Percentiles rank a stretch among this genome's conserved stretches.
These are phyloP conservation scores for Cairina moschata DNA, from an alignment of 2,113 vertebrate species.

Conservation along the genomic window DNA sequence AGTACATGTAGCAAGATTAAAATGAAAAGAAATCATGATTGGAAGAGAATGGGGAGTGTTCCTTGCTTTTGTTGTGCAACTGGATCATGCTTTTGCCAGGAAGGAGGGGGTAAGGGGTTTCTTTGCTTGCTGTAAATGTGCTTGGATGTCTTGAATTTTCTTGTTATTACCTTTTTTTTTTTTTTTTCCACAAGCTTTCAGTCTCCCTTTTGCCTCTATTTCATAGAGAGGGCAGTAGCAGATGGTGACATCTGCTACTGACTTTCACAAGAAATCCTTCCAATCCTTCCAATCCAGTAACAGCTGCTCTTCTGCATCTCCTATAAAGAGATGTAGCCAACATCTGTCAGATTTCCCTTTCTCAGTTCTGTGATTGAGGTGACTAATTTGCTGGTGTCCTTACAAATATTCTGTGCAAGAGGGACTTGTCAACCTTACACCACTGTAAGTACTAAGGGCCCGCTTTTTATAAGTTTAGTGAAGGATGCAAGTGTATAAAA, in stretches of 20 bases:
- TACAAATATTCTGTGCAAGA: background rate
- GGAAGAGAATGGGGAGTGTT: background rate
- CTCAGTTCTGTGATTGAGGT: background rate
- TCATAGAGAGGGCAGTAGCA: slow-evolving; percentile 18
- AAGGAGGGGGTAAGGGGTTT: background rate
- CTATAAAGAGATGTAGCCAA: background rate
- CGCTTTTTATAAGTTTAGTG: background rate
- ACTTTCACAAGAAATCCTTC: slow-evolving; percentile 36
- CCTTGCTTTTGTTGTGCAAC: background rate
- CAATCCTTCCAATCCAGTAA: background rate
- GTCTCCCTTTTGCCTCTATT: background rate
- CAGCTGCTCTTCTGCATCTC: slow-evolving; percentile 40
- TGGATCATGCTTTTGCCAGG: background rate
- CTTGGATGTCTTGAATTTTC: background rate
- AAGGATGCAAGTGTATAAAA: background rate
- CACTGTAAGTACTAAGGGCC: background rate
- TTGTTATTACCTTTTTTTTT: background rate
- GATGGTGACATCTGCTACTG: slow-evolving; percentile 51
- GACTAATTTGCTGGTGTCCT: background rate
- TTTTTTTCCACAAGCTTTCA: background rate
- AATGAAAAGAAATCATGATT: slow-evolving; percentile 17
- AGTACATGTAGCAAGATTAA: background rate
- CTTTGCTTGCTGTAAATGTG: background rate
- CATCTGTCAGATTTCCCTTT: slow-evolving; percentile 8
- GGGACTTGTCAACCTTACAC: background rate